Evolutionary conservation across 2,888 invertebrate species (phyloP).

Genomic region (Drosophila imparisetae): DNA sequence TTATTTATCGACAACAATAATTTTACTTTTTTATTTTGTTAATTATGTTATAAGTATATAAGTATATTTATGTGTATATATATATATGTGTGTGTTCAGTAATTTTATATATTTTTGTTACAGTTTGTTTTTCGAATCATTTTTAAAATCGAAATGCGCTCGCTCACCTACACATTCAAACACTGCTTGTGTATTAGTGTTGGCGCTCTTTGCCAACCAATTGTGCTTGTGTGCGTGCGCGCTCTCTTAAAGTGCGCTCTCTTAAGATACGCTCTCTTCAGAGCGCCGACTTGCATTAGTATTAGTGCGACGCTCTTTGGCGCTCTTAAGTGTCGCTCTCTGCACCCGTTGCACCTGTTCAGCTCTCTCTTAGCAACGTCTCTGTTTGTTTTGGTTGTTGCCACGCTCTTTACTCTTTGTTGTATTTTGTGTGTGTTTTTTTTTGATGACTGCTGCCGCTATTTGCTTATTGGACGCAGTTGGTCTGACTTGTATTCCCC

Average conservation of each 20-base stretch:
- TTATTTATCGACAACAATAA: neutral
- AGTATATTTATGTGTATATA: neutral
- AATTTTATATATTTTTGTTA: neutral
- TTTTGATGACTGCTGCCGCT: constrained; percentile 36
- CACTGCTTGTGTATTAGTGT: constrained; percentile 33
- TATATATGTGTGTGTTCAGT: neutral
- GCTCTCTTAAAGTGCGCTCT: constrained; percentile 55
- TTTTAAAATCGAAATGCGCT: constrained; percentile 17
- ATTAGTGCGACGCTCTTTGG: constrained; percentile 57
- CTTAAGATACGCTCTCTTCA: constrained; percentile 52
- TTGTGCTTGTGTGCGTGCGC: constrained; percentile 56
- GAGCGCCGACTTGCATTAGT: constrained; percentile 50
- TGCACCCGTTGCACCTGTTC: constrained; percentile 50
- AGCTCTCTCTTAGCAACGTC: constrained; percentile 34
- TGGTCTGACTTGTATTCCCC: constrained; percentile 11
- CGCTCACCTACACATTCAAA: constrained; percentile 57
- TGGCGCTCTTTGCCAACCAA: constrained; percentile 50
- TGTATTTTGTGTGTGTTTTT: constrained; percentile 6
- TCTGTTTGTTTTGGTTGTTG: constrained; percentile 37
- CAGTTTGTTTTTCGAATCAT: neutral
- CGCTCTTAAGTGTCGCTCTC: neutral
- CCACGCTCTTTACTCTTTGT: constrained; percentile 32
- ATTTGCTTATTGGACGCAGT: constrained; percentile 72
- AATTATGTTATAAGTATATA: neutral
- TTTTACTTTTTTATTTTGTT: neutral